Evolutionary conservation across 2,113 vertebrate genomes (phyloP).

Genomic region (Orthonyx spaldingii): DNA sequence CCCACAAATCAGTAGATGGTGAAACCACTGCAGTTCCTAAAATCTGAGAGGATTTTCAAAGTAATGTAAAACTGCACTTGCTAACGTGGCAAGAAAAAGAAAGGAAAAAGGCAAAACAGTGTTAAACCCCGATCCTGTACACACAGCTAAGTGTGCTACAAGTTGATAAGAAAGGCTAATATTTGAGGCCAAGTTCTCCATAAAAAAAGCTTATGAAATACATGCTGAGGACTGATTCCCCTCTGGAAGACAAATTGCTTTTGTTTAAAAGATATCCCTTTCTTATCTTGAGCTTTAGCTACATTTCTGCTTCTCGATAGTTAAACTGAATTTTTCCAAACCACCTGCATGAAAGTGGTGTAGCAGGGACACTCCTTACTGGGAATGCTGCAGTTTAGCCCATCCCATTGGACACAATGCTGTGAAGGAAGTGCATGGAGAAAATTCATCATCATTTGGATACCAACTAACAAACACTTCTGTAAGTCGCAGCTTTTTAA

Average conservation of each 20-base stretch:
- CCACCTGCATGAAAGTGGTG: background rate
- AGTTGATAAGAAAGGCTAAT: background rate
- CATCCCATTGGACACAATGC: fast-evolving
- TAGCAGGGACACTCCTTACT: background rate
- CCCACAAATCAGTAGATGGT: background rate
- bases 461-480: fast-evolving
- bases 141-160: background rate
- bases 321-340: background rate
- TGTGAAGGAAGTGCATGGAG: fast-evolving
- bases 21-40: background rate
- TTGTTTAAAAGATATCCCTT: background rate
- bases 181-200: background rate
- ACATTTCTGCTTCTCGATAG: background rate
- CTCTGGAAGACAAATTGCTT: background rate
- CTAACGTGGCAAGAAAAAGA: background rate
- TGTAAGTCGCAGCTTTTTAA: background rate
- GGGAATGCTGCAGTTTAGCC: background rate
- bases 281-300: background rate
- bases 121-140: background rate
- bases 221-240: background rate
- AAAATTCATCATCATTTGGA: background rate
- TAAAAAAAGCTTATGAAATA: background rate
- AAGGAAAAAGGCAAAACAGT: background rate
- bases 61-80: background rate
- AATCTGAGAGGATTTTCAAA: background rate